These are phyloP conservation scores for Gonioctena quinquepunctata DNA, from an alignment of 1,140 invertebrate species.

Conservation along the genomic window DNA sequence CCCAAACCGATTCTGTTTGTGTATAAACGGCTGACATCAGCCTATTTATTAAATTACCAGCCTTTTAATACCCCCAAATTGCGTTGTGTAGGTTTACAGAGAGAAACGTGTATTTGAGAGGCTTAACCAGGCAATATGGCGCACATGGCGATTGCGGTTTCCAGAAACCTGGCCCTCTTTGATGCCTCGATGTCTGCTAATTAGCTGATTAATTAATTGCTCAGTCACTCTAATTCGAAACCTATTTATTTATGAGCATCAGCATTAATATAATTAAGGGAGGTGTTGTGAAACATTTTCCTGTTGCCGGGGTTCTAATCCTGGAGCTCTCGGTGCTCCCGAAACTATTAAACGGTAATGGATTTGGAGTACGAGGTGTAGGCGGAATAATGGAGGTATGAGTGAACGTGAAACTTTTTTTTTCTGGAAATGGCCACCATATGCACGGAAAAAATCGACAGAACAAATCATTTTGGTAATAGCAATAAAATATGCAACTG, in stretches of 20 bases:
- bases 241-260: constrained; percentile 50
- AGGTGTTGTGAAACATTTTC: constrained; percentile 40
- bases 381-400: not conserved
- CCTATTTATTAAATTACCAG: constrained; percentile 19
- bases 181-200: constrained; percentile 50
- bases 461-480: not conserved
- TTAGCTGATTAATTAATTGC: constrained; percentile 54
- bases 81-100: constrained; percentile 18
- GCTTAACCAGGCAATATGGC: not conserved
- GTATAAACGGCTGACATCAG: not conserved
- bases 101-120: not conserved
- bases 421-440: no score
- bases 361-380: not conserved
- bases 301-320: constrained; percentile 17
- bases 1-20: constrained; percentile 5
- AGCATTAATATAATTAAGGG: constrained; percentile 50
- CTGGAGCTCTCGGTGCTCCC: not conserved
- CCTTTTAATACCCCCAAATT: constrained; percentile 17
- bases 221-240: constrained; percentile 49
- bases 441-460: no score
- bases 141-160: constrained; percentile 27
- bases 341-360: constrained; percentile 24
- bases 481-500: no score
- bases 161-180: constrained; percentile 42
- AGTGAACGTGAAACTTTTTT: no score